phyloP scores from a whole-genome alignment of 1,140 invertebrate genomes.

The Wiebesia pumilae region DNA sequence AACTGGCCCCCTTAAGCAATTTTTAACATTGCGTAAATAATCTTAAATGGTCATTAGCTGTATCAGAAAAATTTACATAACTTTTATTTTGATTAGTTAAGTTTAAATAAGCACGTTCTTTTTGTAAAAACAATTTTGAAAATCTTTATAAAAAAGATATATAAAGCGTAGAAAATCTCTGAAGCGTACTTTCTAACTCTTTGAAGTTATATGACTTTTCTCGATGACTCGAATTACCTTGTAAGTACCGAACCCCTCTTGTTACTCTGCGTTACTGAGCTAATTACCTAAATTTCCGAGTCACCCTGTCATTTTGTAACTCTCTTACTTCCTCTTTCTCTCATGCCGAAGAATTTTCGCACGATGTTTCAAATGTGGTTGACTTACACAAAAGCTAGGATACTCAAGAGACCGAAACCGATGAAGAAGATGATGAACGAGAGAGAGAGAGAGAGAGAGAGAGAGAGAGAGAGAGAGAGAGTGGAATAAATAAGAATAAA shows the following conservation, averaged over 20 bases:
- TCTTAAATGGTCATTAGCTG: too few relatives aligned
- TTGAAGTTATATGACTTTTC: background rate
- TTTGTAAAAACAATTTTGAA: too few relatives aligned
- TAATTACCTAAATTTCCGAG: slow-evolving; percentile 23
- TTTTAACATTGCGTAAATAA: too few relatives aligned
- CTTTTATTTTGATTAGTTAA: too few relatives aligned
- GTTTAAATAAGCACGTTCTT: background rate
- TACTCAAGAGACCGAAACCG: background rate
- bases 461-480: background rate
- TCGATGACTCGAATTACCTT: slow-evolving; percentile 22
- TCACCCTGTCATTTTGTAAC: background rate
- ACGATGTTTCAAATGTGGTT: background rate
- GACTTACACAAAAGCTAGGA: slow-evolving; percentile 33
- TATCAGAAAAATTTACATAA: too few relatives aligned
- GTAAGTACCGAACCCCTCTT: slow-evolving; percentile 12
- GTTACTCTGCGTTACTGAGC: background rate
- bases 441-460: background rate
- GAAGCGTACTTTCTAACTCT: background rate
- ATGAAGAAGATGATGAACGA: background rate
- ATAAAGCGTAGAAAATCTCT: background rate
- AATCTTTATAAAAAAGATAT: background rate
- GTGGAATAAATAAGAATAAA: too few relatives aligned
- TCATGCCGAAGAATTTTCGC: background rate
- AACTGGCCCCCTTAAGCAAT: too few relatives aligned
- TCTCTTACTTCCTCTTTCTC: background rate